Conservation (phyloP, 2,113 vertebrate species). For the Phyllostomus discolor region DNA sequence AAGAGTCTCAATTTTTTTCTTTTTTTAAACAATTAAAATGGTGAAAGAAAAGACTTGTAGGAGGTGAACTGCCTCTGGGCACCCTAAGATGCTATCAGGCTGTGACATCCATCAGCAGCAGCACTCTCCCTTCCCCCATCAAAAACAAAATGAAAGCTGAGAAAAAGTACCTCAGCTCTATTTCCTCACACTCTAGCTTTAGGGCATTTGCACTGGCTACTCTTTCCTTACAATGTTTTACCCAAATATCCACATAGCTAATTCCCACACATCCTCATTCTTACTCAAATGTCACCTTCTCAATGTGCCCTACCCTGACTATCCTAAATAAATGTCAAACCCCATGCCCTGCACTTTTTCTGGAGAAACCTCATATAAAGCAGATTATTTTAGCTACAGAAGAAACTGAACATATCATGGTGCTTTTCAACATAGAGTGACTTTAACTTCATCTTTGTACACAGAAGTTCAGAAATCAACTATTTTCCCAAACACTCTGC, state of each 20-base stretch:
- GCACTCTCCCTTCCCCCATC: background rate
- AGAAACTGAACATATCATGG: background rate
- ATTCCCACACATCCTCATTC: background rate
- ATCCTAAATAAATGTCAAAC: background rate
- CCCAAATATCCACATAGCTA: background rate
- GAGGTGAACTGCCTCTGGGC: background rate
- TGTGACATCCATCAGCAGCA: background rate
- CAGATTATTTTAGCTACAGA: background rate
- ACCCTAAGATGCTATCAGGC: background rate
- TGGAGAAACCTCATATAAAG: background rate
- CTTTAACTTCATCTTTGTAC: constrained; percentile 12
- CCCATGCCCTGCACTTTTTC: background rate
- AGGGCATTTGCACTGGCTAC: background rate
- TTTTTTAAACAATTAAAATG: background rate
- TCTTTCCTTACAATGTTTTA: background rate
- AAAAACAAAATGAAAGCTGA: background rate
- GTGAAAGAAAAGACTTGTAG: background rate
- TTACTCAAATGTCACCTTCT: background rate
- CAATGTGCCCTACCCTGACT: background rate
- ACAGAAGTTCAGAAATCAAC: background rate
- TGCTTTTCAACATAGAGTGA: background rate
- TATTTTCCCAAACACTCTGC: background rate
- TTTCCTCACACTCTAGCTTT: background rate
- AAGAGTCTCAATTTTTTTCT: background rate
- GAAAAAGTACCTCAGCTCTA: background rate